Evolutionary conservation across 2,113 vertebrate species (phyloP), one percentile per base, ranked within the genome.

Genomic region (Epinephelus fuscoguttatus): DNA sequence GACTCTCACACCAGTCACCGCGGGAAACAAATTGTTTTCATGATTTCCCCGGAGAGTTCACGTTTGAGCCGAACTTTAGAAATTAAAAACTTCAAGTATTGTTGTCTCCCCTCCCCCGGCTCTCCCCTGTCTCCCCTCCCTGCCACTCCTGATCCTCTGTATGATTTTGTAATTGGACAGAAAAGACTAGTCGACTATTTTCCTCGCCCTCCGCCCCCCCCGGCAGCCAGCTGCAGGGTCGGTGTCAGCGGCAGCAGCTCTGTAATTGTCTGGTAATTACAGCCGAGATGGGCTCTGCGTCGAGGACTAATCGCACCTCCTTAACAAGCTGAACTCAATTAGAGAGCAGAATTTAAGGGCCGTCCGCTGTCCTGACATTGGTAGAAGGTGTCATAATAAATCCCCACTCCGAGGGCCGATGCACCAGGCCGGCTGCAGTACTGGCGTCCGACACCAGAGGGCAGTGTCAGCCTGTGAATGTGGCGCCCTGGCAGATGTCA

Each of bases 261-360:
- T 61, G 77, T 92, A 89, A 91, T 91, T 84, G 84, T 84, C 76
- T 71, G 74, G 69, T 93, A 88, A 93, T 93, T 89, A 90, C 82
- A 56, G 85, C 57, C 5, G 68, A 87, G 87, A 87, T 73, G 73
- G 80, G 66, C 81, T 30, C 9, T 0, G 57, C 64, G 21, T 88
- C 9, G 15, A 85, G 86, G 81, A 89, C 90, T 94, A 93, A 93
- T 93, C 87, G 79, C 77, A 67, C 82, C 71, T 60, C 77, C 84
- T 84, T 86, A 90, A 88, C 74, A 66, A 88, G 84, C 88, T 87
- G 78, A 89, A 89, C 88, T 88, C 90, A 83, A 91, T 94, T 89
- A 93, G 81, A 83, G 86, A 19, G 30, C 19, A 71, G 78, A 72
- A 88, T 86, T 89, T 85, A 88, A 77, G 71, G 78, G 64, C 74